Evolutionary conservation across 2,113 vertebrate genomes (phyloP).

Genomic region (Aegithalos caudatus): DNA sequence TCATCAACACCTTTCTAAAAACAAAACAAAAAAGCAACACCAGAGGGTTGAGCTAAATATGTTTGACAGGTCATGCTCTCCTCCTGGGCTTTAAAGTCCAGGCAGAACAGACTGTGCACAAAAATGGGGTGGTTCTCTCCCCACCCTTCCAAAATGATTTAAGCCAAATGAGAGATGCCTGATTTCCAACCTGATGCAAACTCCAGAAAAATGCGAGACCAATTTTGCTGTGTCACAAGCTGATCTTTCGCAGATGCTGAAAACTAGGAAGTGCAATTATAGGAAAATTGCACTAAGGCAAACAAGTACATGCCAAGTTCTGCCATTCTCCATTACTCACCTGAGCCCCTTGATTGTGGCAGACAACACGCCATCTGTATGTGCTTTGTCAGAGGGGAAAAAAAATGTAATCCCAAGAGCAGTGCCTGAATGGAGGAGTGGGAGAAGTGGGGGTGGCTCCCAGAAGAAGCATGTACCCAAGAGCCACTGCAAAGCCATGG

Average conservation of each 20-base stretch:
- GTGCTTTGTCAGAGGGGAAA: slow-evolving; percentile 74
- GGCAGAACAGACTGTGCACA: not conserved
- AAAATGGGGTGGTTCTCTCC: slow-evolving; percentile 1
- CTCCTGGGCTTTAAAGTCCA: slow-evolving; percentile 2
- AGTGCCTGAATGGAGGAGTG: not conserved
- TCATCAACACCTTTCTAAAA: not conserved
- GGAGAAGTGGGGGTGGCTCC: not conserved
- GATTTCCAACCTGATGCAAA: not conserved
- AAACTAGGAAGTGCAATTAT: slow-evolving; percentile 84
- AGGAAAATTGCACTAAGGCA: slow-evolving; percentile 78
- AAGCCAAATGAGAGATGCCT: slow-evolving; percentile 7
- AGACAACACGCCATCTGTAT: slow-evolving; percentile 84
- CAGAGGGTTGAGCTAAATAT: not conserved
- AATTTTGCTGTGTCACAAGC: slow-evolving; percentile 74
- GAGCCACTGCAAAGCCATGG: not conserved
- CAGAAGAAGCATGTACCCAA: not conserved
- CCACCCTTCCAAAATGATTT: slow-evolving; percentile 1
- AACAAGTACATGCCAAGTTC: slow-evolving; percentile 77
- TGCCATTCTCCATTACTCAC: slow-evolving; percentile 86
- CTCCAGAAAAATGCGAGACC: not conserved
- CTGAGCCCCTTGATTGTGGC: slow-evolving; percentile 81
- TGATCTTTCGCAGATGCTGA: slow-evolving; percentile 86
- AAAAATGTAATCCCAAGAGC: not conserved
- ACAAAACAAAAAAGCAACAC: not conserved
- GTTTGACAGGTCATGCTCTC: not conserved